Evolutionary conservation across 1,140 invertebrate species (phyloP).

Genomic region (Drosophila repleta): DNA sequence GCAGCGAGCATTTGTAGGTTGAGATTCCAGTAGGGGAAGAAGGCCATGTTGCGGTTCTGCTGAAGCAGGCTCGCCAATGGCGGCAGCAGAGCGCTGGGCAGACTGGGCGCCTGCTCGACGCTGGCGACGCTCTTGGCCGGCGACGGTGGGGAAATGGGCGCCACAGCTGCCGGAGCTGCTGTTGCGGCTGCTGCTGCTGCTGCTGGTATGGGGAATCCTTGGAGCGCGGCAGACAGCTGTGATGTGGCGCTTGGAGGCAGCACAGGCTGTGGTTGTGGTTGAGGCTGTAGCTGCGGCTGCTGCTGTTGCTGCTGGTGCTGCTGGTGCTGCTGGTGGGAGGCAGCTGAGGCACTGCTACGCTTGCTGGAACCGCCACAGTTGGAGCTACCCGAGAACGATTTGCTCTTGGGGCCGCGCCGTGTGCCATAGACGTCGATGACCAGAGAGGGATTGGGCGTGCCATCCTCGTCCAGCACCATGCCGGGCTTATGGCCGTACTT

Average conservation of each 20-base stretch:
- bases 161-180: slow-evolving; percentile 26
- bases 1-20: slow-evolving; percentile 84
- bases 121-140: slow-evolving; percentile 67
- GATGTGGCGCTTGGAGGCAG: slow-evolving; percentile 38
- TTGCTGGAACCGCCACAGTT: slow-evolving; percentile 37
- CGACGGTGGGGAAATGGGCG: slow-evolving; percentile 48
- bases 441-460: slow-evolving; percentile 92
- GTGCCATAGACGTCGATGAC: slow-evolving; percentile 96
- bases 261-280: slow-evolving; percentile 7
- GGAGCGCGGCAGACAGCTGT: slow-evolving; percentile 66
- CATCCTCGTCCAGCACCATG: slow-evolving; percentile 94
- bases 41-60: slow-evolving; percentile 80
- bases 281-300: slow-evolving; percentile 31
- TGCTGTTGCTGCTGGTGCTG: slow-evolving; percentile 26
- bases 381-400: slow-evolving; percentile 63
- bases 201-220: slow-evolving; percentile 53
- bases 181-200: slow-evolving; percentile 24
- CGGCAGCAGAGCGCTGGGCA: slow-evolving; percentile 62
- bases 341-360: slow-evolving; percentile 40
- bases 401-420: slow-evolving; percentile 92
- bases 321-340: slow-evolving; percentile 36
- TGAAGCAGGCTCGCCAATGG: slow-evolving; percentile 76
- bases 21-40: slow-evolving; percentile 83
- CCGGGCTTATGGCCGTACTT: slow-evolving; percentile 95
- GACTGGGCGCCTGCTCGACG: slow-evolving; percentile 41